phyloP scores from a whole-genome alignment of 2,888 invertebrate species.

The Blera fallax region DNA sequence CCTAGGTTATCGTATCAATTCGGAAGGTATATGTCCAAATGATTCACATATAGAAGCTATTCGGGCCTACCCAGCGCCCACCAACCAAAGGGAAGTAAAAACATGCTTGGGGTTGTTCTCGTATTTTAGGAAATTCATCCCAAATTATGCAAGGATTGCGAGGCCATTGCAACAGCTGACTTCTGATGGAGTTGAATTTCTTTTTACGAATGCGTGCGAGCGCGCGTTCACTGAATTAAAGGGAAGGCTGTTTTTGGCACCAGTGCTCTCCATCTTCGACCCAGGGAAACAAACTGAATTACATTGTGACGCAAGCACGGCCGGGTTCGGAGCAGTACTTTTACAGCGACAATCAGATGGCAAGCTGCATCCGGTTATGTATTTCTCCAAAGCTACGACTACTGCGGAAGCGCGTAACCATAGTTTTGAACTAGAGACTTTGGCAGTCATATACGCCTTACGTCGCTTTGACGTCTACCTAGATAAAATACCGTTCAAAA shows the following conservation, averaged over 20 bases:
- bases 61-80: slow-evolving; percentile 7
- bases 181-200: slow-evolving; percentile 20
- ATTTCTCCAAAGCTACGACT: slow-evolving; percentile 70
- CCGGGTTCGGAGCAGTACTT: slow-evolving; percentile 75
- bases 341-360: slow-evolving; percentile 72
- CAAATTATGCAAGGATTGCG: slow-evolving; percentile 51
- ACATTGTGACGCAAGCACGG: slow-evolving; percentile 75
- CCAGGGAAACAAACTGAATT: slow-evolving; percentile 73
- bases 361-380: slow-evolving; percentile 74
- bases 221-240: too few relatives aligned
- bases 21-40: slow-evolving; percentile 45
- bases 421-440: neutral
- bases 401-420: neutral
- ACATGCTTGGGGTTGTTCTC: slow-evolving; percentile 60
- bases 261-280: slow-evolving; percentile 75
- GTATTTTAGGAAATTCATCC: slow-evolving; percentile 58
- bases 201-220: slow-evolving; percentile 23
- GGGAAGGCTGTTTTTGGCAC: too few relatives aligned
- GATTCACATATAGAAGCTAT: slow-evolving; percentile 41
- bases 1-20: slow-evolving; percentile 34
- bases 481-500: neutral
- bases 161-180: slow-evolving; percentile 32
- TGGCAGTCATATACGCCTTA: neutral
- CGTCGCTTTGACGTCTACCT: neutral
- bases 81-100: slow-evolving; percentile 27